Evolutionary conservation across 2,113 vertebrate genomes (phyloP).

Genomic region (Elephas maximus): DNA sequence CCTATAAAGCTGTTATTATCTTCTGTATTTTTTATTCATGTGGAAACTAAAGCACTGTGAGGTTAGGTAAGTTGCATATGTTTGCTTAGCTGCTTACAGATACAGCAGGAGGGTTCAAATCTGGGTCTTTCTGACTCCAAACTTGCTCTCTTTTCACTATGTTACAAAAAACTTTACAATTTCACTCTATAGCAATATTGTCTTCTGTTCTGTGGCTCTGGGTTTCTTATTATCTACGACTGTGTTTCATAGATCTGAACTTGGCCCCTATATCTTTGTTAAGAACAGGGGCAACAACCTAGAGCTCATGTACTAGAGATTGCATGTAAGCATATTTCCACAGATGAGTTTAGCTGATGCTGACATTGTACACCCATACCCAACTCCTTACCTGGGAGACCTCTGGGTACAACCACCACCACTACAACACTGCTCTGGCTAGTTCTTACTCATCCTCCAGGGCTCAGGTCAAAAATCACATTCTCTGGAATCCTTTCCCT

Average conservation of each 20-base stretch:
- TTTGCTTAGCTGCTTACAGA: neutral
- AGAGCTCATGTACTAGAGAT: neutral
- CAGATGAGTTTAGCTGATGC: neutral
- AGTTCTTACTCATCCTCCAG: neutral
- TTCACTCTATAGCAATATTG: neutral
- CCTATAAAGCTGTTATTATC: neutral
- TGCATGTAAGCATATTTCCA: neutral
- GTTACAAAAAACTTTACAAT: neutral
- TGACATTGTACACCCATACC: neutral
- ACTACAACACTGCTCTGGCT: neutral
- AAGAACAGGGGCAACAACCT: neutral
- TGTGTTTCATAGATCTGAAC: neutral
- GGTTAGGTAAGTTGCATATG: neutral
- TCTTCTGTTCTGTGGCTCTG: neutral
- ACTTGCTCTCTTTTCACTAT: neutral
- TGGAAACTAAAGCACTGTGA: neutral
- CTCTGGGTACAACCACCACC: accelerated
- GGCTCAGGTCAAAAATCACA: neutral
- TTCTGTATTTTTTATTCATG: neutral
- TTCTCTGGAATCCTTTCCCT: neutral
- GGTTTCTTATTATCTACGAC: neutral
- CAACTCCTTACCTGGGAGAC: neutral
- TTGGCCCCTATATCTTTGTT: neutral
- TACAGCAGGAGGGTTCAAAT: neutral
- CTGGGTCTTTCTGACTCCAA: neutral